Evolutionary conservation across 2,888 invertebrate genomes (phyloP).

Genomic region (Ichneumoninae sp.): DNA sequence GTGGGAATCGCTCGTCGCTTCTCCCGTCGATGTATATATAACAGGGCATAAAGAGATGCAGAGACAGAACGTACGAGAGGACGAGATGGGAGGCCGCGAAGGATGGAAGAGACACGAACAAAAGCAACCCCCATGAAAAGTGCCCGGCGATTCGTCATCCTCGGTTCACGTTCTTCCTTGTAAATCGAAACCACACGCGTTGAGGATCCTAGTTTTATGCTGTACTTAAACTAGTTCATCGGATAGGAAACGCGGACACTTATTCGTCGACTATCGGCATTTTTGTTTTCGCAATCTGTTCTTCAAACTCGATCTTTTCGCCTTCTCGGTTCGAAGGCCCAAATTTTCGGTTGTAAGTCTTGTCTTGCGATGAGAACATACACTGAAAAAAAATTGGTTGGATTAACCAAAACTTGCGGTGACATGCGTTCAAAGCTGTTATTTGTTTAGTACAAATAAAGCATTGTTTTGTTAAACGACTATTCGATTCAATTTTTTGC

Average conservation of each 20-base stretch:
- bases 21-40: conserved; percentile 69
- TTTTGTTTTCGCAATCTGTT: neutral
- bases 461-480: too few species aligned
- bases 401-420: too few species aligned
- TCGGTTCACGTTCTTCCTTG: conserved; percentile 73
- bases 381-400: too few species aligned
- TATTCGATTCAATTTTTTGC: too few species aligned
- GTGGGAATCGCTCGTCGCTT: conserved; percentile 81
- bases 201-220: conserved; percentile 18
- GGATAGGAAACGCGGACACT: neutral
- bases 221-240: neutral
- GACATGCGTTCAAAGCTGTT: too few species aligned
- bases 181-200: conserved; percentile 70
- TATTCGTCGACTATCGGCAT: neutral
- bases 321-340: neutral
- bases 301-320: neutral
- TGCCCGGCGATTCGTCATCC: conserved; percentile 79
- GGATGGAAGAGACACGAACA: conserved; percentile 35
- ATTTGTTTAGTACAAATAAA: too few species aligned
- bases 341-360: neutral
- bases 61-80: conserved; percentile 43
- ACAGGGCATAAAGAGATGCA: conserved; percentile 57
- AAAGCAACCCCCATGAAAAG: conserved; percentile 68
- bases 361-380: too few species aligned
- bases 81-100: conserved; percentile 4